Conservation (phyloP, 2,888 invertebrate genomes). For the Lithosia quadra region DNA sequence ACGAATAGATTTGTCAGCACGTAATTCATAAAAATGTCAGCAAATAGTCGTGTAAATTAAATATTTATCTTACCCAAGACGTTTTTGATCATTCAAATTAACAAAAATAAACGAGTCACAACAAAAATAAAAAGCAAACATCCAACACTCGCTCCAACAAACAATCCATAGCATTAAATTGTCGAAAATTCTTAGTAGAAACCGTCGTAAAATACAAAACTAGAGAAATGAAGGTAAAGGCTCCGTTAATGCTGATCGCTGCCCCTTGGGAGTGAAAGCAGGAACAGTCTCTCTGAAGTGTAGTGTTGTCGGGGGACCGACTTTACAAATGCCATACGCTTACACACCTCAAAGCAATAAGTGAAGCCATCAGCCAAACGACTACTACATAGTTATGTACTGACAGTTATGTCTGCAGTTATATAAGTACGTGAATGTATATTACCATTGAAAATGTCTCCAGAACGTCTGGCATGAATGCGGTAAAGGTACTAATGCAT, state of each 20-base stretch:
- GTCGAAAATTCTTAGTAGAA: conserved; percentile 22
- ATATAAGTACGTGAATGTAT: conserved; percentile 32
- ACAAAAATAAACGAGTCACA: not conserved
- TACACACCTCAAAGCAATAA: conserved; percentile 52
- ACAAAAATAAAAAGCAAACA: not conserved
- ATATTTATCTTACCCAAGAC: conserved; percentile 35
- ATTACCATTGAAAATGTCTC: conserved; percentile 39
- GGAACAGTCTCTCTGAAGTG: conserved; percentile 38
- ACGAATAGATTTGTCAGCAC: conserved; percentile 50
- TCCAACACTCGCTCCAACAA: not conserved
- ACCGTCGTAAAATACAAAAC: conserved; percentile 33
- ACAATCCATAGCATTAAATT: conserved; percentile 26
- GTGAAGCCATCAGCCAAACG: conserved; percentile 43
- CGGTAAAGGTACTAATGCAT: conserved; percentile 46
- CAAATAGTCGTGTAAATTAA: conserved; percentile 48
- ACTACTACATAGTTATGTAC: conserved; percentile 29
- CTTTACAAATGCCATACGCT: conserved; percentile 48
- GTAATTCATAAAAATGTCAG: conserved; percentile 57
- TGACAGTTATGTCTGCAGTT: conserved; percentile 27
- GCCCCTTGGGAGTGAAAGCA: conserved; percentile 39
- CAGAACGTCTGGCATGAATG: conserved; percentile 36
- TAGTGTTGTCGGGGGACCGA: conserved; percentile 44
- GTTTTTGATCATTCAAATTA: not conserved
- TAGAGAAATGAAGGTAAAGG: conserved; percentile 40
- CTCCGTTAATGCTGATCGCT: conserved; percentile 45